Base-by-base conservation (phyloP, 1,140 invertebrate genomes). In the Fragariocoptes setiger region DNA sequence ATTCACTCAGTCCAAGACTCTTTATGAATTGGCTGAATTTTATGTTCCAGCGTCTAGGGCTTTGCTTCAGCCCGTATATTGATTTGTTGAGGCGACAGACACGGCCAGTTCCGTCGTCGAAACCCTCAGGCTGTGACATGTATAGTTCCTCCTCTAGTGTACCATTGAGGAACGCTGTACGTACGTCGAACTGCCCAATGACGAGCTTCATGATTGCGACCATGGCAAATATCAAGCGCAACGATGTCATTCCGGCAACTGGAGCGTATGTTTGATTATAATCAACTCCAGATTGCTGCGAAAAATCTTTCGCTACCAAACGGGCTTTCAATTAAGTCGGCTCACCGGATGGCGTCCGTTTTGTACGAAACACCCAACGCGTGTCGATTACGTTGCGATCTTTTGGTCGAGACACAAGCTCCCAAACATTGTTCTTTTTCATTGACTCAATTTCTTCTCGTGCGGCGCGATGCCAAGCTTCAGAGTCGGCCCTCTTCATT, bases 11-110 rank as follows among this genome's bases (percentile, higher is more conserved):
- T 3, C 21, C 40, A 40, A 41, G 36, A 21, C 3, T 21, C 13
- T 14, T 25, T 8, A 47, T 18, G 31, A 43, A 46, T 16, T 20
- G 14, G n/a, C 14, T n/a, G n/a, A 51, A 37, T 19, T 44, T 53
- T 15, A 53, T 49, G 44, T 60, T 54, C 56, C 57, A 63, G 12
- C 46, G 49, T 19, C 53, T 47, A 15, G 55, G 52, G 17, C 55
- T 52, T 45, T 64, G 57, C 44, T 60, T 58, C 5, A 62, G 42
- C 3, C 55, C 56, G 44, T 62, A 62, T 4, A 62, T 18, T 14
- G 51, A 51, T 46, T 55, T 58, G 18, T 50, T 53, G 8, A 63
- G 42, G 47, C 42, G 38, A 16, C 43, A 44, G 2, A 50, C 42
- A 40, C 48, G 16, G 25, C 51, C 47, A 13, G 20, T 21, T n/a